Evolutionary conservation across 2,113 vertebrate species (phyloP), one percentile per base, ranked within the genome.

Genomic region (Oncorhynchus nerka): DNA sequence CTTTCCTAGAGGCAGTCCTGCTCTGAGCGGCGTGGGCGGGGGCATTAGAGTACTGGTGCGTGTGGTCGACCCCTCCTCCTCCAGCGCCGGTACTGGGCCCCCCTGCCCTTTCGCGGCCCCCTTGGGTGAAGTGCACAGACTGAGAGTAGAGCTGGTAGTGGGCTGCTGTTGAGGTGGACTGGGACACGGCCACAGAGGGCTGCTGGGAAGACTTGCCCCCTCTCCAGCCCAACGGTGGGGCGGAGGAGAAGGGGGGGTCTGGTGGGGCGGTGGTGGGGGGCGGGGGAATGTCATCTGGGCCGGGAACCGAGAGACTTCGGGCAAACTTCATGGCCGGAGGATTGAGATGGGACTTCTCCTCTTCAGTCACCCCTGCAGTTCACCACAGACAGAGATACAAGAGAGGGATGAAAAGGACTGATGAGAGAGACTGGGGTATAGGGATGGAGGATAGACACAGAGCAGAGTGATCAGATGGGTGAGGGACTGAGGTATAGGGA

Each of bases 241-340:
- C 94, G 0, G 95, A 95, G 79, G 95, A 95, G 84, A 96, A 97
- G 0, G 96, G 96, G 22, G 96, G 96, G 19, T 97, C 95, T 0
- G 96, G 96, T 0, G 95, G 95, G 19, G 96, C 95, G 3, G 96
- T 96, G 72, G 96, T 97, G n/a, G 96, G 96, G 15, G 96, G 96
- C 0, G 96, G 96, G 6, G 96, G 96, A 75, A 97, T 96, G 73
- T 97, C 96, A 55, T 97, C 96, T 0, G 96, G 95, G 9, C 96
- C 95, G 0, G 96, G 96, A 74, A 97, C 96, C 0, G 96, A 97
- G 75, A 97, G 91, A 85, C 96, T 97, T 61, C 96, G 94, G 77
- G 95, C 93, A 80, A 97, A 97, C 89, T 97, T 97, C 93, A 96
- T 90, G 70, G 92, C 81, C 1, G 96, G 96, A 83, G 96, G 95